These are phyloP conservation scores for Seriola rivoliana DNA, from an alignment of 2,113 vertebrate genomes.

Conservation along the genomic window DNA sequence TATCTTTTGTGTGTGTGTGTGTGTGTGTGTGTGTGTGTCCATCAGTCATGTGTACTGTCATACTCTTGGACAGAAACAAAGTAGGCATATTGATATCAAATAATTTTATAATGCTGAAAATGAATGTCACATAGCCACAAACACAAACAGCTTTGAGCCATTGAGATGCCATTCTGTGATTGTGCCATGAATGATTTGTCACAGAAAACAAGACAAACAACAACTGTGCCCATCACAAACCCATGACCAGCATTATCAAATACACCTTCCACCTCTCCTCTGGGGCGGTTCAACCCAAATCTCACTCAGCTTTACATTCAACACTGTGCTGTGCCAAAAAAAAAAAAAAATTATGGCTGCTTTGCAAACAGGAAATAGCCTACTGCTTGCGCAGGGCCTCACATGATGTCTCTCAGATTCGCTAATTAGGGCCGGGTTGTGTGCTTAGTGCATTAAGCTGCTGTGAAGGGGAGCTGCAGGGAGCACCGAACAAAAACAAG, in stretches of 20 bases:
- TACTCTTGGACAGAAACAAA: slow-evolving; percentile 20
- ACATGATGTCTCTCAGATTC: slow-evolving; percentile 17
- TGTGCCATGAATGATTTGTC: slow-evolving; percentile 75
- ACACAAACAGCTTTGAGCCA: slow-evolving; percentile 70
- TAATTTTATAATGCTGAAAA: slow-evolving; percentile 66
- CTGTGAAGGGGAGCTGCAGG: slow-evolving; percentile 38
- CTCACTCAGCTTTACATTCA: slow-evolving; percentile 69
- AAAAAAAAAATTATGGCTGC: slow-evolving; percentile 26
- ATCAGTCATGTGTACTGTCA: background rate
- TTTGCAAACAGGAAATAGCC: slow-evolving; percentile 34
- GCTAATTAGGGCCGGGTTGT: slow-evolving; percentile 27
- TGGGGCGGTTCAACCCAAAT: background rate
- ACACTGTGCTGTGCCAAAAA: slow-evolving; percentile 60
- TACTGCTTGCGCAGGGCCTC: slow-evolving; percentile 19
- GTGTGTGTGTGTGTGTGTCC: background rate
- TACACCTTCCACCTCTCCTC: slow-evolving; percentile 10
- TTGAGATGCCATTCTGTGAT: slow-evolving; percentile 66
- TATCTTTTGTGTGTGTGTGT: background rate
- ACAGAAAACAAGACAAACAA: slow-evolving; percentile 64
- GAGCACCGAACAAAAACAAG: slow-evolving; percentile 41
- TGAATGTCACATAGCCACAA: slow-evolving; percentile 70
- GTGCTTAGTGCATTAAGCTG: slow-evolving; percentile 44
- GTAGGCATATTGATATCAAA: slow-evolving; percentile 61
- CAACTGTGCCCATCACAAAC: slow-evolving; percentile 56
- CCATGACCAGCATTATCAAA: slow-evolving; percentile 49